Evolutionary conservation across 2,888 invertebrate genomes (phyloP).

Genomic region (Anagyrus pseudococci): DNA sequence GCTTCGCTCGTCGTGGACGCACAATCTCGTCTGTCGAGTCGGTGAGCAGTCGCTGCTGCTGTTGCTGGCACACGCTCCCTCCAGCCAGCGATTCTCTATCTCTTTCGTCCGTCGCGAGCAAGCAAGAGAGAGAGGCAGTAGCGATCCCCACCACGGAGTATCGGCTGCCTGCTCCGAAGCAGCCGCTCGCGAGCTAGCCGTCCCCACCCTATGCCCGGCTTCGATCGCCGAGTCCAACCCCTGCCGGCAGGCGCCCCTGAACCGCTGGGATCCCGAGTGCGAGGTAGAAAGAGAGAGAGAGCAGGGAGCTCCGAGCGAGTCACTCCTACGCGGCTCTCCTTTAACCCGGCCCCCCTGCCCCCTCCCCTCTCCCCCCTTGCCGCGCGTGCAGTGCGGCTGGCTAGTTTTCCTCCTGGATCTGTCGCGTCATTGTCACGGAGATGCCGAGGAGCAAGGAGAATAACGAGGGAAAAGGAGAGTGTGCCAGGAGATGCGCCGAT

Average conservation of each 20-base stretch:
- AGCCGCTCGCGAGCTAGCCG: conserved; percentile 26
- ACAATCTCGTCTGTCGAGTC: conserved; percentile 60
- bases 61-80: conserved; percentile 49
- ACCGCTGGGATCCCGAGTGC: conserved; percentile 45
- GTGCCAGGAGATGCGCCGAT: too few species aligned
- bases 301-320: conserved; percentile 48
- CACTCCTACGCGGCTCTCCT: conserved; percentile 57
- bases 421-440: too few species aligned
- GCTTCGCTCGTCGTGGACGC: conserved; percentile 49
- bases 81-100: conserved; percentile 10
- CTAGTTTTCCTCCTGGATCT: too few species aligned
- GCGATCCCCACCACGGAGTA: conserved; percentile 5
- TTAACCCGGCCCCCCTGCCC: conserved; percentile 51
- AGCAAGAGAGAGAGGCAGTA: neutral
- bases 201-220: conserved; percentile 49
- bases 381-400: conserved; percentile 24
- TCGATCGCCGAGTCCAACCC: conserved; percentile 55
- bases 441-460: neutral
- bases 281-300: too few species aligned
- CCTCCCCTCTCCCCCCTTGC: conserved; percentile 39
- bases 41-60: conserved; percentile 37
- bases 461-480: neutral
- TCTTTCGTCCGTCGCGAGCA: neutral
- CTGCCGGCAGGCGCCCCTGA: conserved; percentile 45
- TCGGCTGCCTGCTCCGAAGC: neutral